Conservation (phyloP, 2,888 invertebrate genomes). For the Papilio demoleus region DNA sequence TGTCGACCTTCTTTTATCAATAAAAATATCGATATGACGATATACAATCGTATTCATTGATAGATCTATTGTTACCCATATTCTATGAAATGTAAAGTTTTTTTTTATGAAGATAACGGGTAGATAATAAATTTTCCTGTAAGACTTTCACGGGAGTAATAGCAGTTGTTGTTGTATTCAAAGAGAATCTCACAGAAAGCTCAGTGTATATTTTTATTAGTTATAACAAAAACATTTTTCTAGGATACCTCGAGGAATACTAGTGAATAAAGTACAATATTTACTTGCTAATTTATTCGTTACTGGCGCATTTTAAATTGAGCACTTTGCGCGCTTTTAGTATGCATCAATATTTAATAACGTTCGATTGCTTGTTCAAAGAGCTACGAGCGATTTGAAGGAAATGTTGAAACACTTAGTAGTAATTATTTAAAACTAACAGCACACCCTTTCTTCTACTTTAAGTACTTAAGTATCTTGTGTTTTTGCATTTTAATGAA, state of each 20-base stretch:
- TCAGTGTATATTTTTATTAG: conserved; percentile 26
- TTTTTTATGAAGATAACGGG: conserved; percentile 5
- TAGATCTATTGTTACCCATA: not conserved
- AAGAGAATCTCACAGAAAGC: conserved; percentile 17
- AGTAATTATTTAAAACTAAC: conserved; percentile 12
- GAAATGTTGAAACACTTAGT: conserved; percentile 15
- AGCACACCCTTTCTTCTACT: not conserved
- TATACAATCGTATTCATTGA: not conserved
- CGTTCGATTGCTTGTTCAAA: conserved; percentile 37
- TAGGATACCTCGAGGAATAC: conserved; percentile 8
- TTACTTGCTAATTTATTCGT: conserved; percentile 34
- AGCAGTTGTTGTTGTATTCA: conserved; percentile 28
- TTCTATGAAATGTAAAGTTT: not conserved
- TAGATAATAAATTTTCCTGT: conserved; percentile 13
- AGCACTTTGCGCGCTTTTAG: conserved; percentile 39
- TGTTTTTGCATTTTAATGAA: not conserved
- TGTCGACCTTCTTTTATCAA: too few relatives aligned
- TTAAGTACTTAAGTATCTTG: not conserved
- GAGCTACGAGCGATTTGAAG: conserved; percentile 24
- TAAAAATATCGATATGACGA: too few relatives aligned
- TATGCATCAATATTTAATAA: conserved; percentile 38
- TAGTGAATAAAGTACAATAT: conserved; percentile 32
- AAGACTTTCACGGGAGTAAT: conserved; percentile 21
- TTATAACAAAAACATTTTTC: conserved; percentile 28
- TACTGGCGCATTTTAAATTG: conserved; percentile 38